phyloP scores from a whole-genome alignment of 2,888 invertebrate species.

The Aleiodes alternator region DNA sequence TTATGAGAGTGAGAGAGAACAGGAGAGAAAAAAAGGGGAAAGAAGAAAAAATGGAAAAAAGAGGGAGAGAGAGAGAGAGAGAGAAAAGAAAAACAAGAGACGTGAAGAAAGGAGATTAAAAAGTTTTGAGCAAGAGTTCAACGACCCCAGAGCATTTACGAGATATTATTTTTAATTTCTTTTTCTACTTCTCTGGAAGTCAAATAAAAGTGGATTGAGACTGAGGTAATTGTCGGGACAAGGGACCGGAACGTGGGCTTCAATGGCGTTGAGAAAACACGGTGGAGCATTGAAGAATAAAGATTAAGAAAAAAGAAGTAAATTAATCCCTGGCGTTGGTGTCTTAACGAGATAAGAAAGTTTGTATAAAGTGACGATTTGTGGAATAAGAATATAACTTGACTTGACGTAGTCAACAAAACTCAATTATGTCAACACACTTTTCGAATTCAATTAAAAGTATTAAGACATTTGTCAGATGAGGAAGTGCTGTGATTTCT shows the following conservation, averaged over 20 bases:
- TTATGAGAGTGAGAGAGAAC: neutral
- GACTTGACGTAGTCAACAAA: neutral
- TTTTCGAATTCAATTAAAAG: neutral
- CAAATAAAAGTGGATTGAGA: constrained; percentile 31
- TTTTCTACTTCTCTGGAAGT: constrained; percentile 28
- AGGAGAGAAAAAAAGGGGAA: too few relatives aligned
- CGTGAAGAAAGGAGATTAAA: constrained; percentile 14
- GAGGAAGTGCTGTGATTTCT: too few relatives aligned
- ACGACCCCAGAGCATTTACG: constrained; percentile 25
- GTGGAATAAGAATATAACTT: constrained; percentile 16
- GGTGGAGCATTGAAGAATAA: constrained; percentile 5
- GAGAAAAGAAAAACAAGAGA: neutral
- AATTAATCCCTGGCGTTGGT: constrained; percentile 13
- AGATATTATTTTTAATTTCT: constrained; percentile 35
- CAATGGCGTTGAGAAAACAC: constrained; percentile 28
- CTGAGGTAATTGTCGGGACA: constrained; percentile 23
- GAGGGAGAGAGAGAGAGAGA: too few relatives aligned
- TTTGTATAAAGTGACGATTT: constrained; percentile 20
- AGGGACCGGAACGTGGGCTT: constrained; percentile 17
- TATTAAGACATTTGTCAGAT: neutral
- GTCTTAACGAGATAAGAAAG: constrained; percentile 18
- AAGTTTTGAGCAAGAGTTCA: constrained; percentile 12
- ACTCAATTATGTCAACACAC: neutral
- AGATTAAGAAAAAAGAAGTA: neutral
- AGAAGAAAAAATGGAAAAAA: too few relatives aligned